Conservation (phyloP, 2,888 invertebrate species). For the Silvanus unidentatus region DNA sequence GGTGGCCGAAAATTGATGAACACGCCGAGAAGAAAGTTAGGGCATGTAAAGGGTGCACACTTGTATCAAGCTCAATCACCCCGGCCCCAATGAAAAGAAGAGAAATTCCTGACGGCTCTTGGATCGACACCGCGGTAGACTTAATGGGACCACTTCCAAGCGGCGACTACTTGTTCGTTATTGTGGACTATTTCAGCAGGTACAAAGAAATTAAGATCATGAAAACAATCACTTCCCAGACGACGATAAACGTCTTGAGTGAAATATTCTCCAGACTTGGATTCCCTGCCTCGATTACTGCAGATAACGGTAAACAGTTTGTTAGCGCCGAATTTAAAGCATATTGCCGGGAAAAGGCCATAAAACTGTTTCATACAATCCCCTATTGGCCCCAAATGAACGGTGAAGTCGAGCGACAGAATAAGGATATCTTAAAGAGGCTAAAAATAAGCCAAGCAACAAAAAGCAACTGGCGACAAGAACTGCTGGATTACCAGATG, state of each 20-base stretch:
- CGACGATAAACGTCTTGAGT: not conserved
- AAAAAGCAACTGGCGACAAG: not conserved
- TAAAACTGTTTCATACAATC: constrained; percentile 5
- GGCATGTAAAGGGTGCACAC: constrained; percentile 8
- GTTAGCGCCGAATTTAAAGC: constrained; percentile 14
- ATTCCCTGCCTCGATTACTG: constrained; percentile 5
- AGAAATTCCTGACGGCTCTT: constrained; percentile 4
- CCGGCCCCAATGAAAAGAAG: constrained; percentile 8
- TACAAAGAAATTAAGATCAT: constrained; percentile 7
- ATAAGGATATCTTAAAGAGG: not conserved
- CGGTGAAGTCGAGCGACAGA: constrained; percentile 13
- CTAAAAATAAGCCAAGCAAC: constrained; percentile 5
- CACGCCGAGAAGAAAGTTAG: constrained; percentile 16
- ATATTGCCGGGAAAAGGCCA: constrained; percentile 16
- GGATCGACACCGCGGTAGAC: constrained; percentile 17
- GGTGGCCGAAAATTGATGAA: constrained; percentile 35
- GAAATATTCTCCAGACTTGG: constrained; percentile 7
- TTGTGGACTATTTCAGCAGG: constrained; percentile 4
- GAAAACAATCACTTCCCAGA: not conserved
- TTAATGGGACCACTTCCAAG: constrained; percentile 18
- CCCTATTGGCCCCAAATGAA: constrained; percentile 17
- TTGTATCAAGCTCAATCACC: constrained; percentile 7
- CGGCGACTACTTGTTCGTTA: constrained; percentile 2
- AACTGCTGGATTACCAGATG: constrained; percentile 1
- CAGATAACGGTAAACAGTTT: constrained; percentile 7